Evolutionary conservation across 2,888 invertebrate species (phyloP).

Genomic region (Sympetrum striolatum): DNA sequence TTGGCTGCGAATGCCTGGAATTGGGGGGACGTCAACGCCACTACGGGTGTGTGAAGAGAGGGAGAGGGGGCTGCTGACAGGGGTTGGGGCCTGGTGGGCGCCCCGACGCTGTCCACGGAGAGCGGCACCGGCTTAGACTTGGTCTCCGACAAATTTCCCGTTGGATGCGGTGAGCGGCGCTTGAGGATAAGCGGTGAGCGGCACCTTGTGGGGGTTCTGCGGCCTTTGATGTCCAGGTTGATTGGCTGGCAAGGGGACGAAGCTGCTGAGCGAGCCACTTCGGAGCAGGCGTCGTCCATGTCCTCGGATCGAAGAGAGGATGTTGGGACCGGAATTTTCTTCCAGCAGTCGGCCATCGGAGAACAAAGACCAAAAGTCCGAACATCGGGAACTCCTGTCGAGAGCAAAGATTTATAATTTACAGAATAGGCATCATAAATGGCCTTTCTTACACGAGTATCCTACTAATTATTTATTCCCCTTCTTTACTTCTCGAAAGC

Average conservation of each 20-base stretch:
- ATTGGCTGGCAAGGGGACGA: slow-evolving; percentile 46
- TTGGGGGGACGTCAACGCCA: slow-evolving; percentile 49
- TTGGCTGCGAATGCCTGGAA: slow-evolving; percentile 49
- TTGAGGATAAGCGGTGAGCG: neutral
- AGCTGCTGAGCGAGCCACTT: neutral
- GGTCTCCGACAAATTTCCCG: slow-evolving; percentile 15
- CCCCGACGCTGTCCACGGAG: slow-evolving; percentile 49
- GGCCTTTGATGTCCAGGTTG: slow-evolving; percentile 46
- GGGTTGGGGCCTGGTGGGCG: slow-evolving; percentile 49
- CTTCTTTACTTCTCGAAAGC: no score
- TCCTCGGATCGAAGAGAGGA: slow-evolving; percentile 48
- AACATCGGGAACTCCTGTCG: slow-evolving; percentile 48
- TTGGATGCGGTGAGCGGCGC: neutral
- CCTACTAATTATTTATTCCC: neutral
- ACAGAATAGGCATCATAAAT: no score
- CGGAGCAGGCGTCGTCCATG: neutral
- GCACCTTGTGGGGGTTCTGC: slow-evolving; percentile 1
- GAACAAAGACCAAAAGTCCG: slow-evolving; percentile 48
- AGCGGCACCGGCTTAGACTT: slow-evolving; percentile 52
- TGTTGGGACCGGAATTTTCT: slow-evolving; percentile 50
- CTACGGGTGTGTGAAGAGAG: slow-evolving; percentile 51
- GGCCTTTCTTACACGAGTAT: no score
- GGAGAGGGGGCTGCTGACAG: slow-evolving; percentile 48
- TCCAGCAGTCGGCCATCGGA: slow-evolving; percentile 49
- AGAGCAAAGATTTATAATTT: neutral